Evolutionary conservation across 2,113 vertebrate species (phyloP).

Genomic region (Phyllostomus discolor): DNA sequence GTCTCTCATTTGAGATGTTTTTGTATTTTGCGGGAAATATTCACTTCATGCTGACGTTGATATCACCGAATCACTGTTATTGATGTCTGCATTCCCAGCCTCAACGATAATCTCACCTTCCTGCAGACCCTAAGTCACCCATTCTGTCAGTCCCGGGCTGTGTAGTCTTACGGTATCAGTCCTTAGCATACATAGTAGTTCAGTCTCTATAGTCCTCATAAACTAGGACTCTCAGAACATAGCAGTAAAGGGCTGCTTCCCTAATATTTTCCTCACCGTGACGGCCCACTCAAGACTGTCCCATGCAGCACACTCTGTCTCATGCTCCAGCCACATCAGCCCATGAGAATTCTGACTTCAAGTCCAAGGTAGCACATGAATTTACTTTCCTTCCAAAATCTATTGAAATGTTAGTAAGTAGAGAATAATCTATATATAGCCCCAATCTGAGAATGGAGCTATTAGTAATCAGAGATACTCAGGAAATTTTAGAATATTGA

Average conservation of each 20-base stretch:
- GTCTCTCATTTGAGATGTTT: background rate
- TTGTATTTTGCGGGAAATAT: background rate
- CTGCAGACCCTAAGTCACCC: background rate
- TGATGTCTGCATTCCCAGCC: background rate
- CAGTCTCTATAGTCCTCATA: background rate
- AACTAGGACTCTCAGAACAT: background rate
- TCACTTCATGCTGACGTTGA: background rate
- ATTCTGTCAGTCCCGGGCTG: background rate
- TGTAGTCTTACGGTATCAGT: background rate
- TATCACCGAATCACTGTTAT: background rate
- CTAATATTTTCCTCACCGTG: background rate
- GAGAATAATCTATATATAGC: background rate
- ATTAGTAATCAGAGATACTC: background rate
- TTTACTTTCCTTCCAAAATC: background rate
- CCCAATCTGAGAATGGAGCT: background rate
- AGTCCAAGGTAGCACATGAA: background rate
- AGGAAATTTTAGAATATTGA: background rate
- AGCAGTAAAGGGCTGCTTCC: background rate
- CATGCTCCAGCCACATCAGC: background rate
- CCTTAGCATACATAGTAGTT: background rate
- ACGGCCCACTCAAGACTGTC: background rate
- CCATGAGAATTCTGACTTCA: background rate
- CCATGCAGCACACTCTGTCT: background rate
- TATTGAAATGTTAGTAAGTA: background rate
- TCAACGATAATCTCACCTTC: background rate